Evolutionary conservation across 2,888 invertebrate species (phyloP), one percentile per base, ranked within the genome.

Genomic region (Blera fallax): DNA sequence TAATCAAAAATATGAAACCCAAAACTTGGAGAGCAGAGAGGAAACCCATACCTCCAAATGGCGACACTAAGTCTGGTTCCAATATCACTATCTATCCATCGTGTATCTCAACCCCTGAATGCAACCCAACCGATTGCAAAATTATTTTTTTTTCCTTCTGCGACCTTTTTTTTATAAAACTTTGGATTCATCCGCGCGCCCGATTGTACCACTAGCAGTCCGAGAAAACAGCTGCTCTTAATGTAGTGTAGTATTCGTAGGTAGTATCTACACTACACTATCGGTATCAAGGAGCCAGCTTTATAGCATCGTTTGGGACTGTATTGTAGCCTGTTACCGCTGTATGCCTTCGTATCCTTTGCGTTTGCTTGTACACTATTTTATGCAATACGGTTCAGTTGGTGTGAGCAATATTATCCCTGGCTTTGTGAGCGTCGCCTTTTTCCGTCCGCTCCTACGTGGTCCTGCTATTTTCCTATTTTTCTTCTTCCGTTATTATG

Each of bases 1-100:
- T 77, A 82, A 77, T 70, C 77, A 82, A 77, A 77, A 77, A 56
- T 76, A 65, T 69, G 50, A 64, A 76, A 64, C 8, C 18, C 45
- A 4, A 54, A 62, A 48, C 43, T 43, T 32, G 34, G 69, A 69
- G 32, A 54, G 24, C 45, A 32, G 6, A 29, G 8, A 52, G 37
- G 5, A 32, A 40, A 50, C 60, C 18, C 43, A 45, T 16, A 62
- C 34, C 34, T 18, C 40, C 37, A 29, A 16, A 11, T 14, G 21
- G 11, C 37, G 37, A 6, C 60, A 24, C 37, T 3, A 29, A n/a
- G 24, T 52, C 24, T 27, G 37, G 0, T 8, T 7, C 7, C 21
- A 3, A 21, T 45, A 18, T 45, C 18, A 21, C n/a, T 11, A 52
- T 27, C 50, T 14, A 52, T 27, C 50, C 21, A 48, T 48, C 21